Percentiles rank a stretch among this genome's conserved stretches.
These are phyloP conservation scores for Gambelia wislizenii DNA, from an alignment of 2,797 vertebrate species.

Conservation along the genomic window DNA sequence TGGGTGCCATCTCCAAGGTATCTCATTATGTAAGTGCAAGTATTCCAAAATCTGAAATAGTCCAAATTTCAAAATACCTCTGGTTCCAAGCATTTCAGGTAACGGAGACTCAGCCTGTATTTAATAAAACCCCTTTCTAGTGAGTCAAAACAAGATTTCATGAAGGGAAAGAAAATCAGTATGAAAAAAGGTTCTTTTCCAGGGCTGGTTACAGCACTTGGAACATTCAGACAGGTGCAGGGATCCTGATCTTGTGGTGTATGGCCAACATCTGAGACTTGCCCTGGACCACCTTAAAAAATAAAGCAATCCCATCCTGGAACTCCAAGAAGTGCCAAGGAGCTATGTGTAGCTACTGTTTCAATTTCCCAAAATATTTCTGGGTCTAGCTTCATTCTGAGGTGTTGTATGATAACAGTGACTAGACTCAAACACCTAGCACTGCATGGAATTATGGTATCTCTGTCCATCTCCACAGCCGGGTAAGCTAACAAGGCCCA, in stretches of 20 bases:
- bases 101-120: too few relatives aligned
- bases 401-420: too few relatives aligned
- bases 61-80: too few relatives aligned
- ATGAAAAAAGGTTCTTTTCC: background rate
- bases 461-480: background rate
- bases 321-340: too few relatives aligned
- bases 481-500: background rate
- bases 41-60: too few relatives aligned
- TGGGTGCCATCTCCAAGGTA: too few relatives aligned
- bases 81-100: too few relatives aligned
- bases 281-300: background rate
- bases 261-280: background rate
- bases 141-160: background rate
- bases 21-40: too few relatives aligned
- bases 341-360: background rate
- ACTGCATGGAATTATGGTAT: background rate
- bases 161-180: too few relatives aligned
- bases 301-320: background rate
- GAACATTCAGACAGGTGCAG: background rate
- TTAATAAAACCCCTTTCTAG: too few relatives aligned
- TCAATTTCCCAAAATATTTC: background rate
- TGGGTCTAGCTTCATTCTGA: background rate
- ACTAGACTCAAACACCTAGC: background rate
- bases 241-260: background rate
- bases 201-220: background rate